A percentile compares a stretch with the other conserved stretches of the same genome.
Evolutionary conservation across 2,888 invertebrate genomes (phyloP).

Genomic region (Lamproptera curius): DNA sequence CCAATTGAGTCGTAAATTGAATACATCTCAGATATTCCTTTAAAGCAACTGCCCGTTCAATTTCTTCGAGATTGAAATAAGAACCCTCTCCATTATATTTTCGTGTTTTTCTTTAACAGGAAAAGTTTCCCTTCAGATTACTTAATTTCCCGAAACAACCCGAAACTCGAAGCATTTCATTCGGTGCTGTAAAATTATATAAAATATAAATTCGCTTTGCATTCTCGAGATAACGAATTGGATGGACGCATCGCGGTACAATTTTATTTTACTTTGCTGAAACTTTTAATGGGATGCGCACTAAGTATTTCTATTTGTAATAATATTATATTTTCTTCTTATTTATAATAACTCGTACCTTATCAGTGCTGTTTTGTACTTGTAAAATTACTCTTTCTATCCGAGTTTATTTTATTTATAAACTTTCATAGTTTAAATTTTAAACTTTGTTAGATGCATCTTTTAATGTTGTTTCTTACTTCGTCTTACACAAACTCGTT

Average conservation of each 20-base stretch:
- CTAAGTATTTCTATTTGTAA: too few species aligned
- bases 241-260: slow-evolving; percentile 1
- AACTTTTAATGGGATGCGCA: slow-evolving; percentile 1
- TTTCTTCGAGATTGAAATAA: not conserved
- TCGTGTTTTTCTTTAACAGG: slow-evolving; percentile 3
- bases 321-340: too few species aligned
- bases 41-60: not conserved
- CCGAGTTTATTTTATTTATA: too few species aligned
- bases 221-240: slow-evolving; percentile 3
- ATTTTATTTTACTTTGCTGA: slow-evolving; percentile 7
- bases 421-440: too few species aligned
- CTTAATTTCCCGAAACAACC: not conserved
- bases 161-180: slow-evolving; percentile 14
- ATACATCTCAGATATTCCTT: not conserved
- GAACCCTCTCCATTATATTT: not conserved
- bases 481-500: too few species aligned
- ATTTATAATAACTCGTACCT: too few species aligned
- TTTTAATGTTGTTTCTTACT: too few species aligned
- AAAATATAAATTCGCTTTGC: slow-evolving; percentile 11
- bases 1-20: not conserved
- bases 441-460: too few species aligned
- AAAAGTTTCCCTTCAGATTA: not conserved
- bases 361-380: too few species aligned
- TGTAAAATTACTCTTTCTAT: too few species aligned
- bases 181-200: slow-evolving; percentile 6